phyloP scores from a whole-genome alignment of 2,113 vertebrate species.

The human (Homo sapiens) region GRCh38 chr1:166135001-166135500 shows the following conservation, averaged over 20 bases:
- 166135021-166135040: conserved; percentile 68
- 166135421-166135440: neutral
- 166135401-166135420: neutral
- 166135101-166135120: conserved; percentile 4
- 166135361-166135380: neutral
- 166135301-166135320: neutral
- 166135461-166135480: neutral
- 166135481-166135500: neutral
- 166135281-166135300: neutral
- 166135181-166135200: neutral
- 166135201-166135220: neutral
- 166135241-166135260: neutral
- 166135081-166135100: conserved; percentile 30
- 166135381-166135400: neutral
- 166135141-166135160: neutral
- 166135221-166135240: neutral
- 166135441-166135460: neutral
- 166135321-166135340: neutral
- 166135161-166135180: neutral
- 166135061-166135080: conserved; percentile 68
- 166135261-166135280: neutral
- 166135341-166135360: neutral
- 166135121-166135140: neutral
- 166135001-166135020: conserved; percentile 72
- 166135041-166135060: conserved; percentile 48